Percentiles rank a stretch among this genome's conserved stretches.
These are phyloP conservation scores for Syrista parreyssii DNA, from an alignment of 2,888 invertebrate genomes.

Conservation along the genomic window DNA sequence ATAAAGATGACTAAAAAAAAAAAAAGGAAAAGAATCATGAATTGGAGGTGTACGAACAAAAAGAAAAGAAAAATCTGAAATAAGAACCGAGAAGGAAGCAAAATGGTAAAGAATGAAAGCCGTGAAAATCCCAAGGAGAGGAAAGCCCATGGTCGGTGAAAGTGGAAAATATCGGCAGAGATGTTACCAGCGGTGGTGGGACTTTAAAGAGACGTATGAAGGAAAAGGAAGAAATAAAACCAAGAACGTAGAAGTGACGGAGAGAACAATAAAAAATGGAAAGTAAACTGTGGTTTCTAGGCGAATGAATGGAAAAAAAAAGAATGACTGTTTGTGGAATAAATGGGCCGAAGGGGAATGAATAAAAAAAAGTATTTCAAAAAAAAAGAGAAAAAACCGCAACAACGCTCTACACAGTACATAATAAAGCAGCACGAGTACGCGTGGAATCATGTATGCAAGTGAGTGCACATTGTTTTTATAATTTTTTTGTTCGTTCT, in stretches of 20 bases:
- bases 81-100: background rate
- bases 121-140: background rate
- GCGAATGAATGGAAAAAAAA: background rate
- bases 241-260: background rate
- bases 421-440: background rate
- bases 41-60: background rate
- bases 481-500: background rate
- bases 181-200: too few species aligned
- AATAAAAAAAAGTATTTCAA: background rate
- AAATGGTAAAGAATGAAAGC: background rate
- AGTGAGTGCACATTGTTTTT: background rate
- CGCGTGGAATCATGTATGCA: background rate
- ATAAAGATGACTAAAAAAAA: conserved; percentile 11
- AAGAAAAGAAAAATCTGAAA: background rate
- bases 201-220: background rate
- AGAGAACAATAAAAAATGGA: background rate
- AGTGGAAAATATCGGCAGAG: too few species aligned
- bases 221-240: background rate
- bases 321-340: background rate
- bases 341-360: background rate
- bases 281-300: background rate
- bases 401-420: background rate
- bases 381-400: background rate
- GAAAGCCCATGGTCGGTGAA: background rate
- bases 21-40: background rate